phyloP scores from a whole-genome alignment of 2,797 vertebrate species.

The Chrysocyon brachyurus region DNA sequence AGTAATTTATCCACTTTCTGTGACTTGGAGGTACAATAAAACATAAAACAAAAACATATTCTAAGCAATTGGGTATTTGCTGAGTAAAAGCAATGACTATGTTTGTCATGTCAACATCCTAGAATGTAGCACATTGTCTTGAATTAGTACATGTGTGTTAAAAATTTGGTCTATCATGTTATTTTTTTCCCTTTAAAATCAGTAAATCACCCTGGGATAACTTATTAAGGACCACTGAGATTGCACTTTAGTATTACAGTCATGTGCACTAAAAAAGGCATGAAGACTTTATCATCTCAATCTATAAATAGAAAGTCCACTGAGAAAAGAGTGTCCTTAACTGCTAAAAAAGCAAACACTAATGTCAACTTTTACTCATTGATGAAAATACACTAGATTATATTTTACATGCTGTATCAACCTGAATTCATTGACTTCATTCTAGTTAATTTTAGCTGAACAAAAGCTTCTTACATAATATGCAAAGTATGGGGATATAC shows the following conservation, averaged over 20 bases:
- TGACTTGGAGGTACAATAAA: background rate
- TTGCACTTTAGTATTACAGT: background rate
- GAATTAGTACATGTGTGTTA: background rate
- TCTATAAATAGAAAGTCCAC: background rate
- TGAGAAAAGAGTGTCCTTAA: background rate
- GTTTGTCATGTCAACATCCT: background rate
- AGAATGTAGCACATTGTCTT: background rate
- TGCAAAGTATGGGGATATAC: background rate
- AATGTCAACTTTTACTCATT: background rate
- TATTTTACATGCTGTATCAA: background rate
- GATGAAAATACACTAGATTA: background rate
- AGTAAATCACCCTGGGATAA: background rate
- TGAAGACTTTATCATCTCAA: background rate
- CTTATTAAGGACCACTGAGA: background rate
- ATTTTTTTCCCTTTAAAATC: background rate
- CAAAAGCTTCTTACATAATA: background rate
- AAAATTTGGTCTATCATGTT: background rate
- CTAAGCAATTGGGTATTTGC: background rate
- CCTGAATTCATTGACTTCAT: background rate
- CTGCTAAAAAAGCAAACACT: background rate
- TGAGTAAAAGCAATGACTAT: background rate
- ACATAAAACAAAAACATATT: background rate
- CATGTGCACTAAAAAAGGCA: background rate
- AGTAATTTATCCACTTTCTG: background rate
- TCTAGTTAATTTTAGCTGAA: conserved; percentile 6